Evolutionary conservation across 2,113 vertebrate genomes (phyloP).

Genomic region (Holacanthus passer): DNA sequence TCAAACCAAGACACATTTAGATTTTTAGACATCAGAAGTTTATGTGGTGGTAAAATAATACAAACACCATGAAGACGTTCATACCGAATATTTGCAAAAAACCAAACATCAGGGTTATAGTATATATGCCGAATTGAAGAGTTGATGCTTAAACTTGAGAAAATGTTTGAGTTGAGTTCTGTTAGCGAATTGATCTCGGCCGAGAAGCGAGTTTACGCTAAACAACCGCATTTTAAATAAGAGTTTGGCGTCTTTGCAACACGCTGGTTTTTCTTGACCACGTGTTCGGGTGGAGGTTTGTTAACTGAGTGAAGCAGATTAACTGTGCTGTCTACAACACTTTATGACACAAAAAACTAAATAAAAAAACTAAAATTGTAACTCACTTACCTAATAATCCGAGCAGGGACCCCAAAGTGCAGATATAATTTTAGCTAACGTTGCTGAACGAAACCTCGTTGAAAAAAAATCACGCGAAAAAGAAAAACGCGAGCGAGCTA

Average conservation of each 20-base stretch:
- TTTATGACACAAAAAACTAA: fast-evolving
- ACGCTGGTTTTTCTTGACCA: background rate
- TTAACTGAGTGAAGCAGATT: fast-evolving
- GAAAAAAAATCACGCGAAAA: background rate
- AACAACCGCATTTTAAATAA: fast-evolving
- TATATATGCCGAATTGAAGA: background rate
- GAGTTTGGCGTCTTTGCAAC: background rate
- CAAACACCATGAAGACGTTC: background rate
- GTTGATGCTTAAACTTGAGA: fast-evolving
- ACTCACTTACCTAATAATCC: background rate
- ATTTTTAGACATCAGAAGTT: background rate
- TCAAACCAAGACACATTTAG: background rate
- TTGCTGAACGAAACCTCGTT: background rate
- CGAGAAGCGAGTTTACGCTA: fast-evolving
- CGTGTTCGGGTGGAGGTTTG: background rate
- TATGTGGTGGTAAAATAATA: background rate
- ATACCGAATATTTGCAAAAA: background rate
- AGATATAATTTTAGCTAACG: fast-evolving
- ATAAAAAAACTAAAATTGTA: background rate
- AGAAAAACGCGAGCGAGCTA: fast-evolving
- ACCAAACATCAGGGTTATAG: fast-evolving
- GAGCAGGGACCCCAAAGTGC: background rate
- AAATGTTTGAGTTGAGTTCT: fast-evolving
- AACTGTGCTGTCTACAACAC: fast-evolving
- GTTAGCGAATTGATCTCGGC: fast-evolving